phyloP scores from a whole-genome alignment of 2,797 vertebrate genomes.

The Philypnodon macrostomus region DNA sequence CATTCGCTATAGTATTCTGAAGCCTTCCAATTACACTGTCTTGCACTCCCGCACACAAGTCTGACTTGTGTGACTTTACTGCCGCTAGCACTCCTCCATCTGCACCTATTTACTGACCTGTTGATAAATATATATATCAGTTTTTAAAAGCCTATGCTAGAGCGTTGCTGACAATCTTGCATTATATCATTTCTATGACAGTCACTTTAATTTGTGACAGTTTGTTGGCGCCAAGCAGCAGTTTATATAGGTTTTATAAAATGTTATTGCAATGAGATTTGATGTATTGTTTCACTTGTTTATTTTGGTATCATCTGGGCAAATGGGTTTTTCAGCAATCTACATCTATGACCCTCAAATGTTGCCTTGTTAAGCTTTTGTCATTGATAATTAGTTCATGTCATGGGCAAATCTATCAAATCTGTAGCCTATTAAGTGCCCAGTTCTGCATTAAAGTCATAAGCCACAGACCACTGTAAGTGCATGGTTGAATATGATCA shows the following conservation, averaged over 20 bases:
- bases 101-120: conserved; percentile 33
- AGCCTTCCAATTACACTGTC: conserved; percentile 73
- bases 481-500: conserved; percentile 68
- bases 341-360: conserved; percentile 26
- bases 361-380: conserved; percentile 37
- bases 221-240: conserved; percentile 25
- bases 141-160: conserved; percentile 49
- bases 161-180: conserved; percentile 65
- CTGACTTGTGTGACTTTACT: conserved; percentile 57
- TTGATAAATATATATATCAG: conserved; percentile 31
- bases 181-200: conserved; percentile 30
- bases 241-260: conserved; percentile 26
- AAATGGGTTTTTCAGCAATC: conserved; percentile 24
- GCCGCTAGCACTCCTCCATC: conserved; percentile 43
- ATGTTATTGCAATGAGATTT: conserved; percentile 37
- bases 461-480: conserved; percentile 68
- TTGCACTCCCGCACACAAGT: conserved; percentile 70
- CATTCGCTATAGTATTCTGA: conserved; percentile 78
- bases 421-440: conserved; percentile 73
- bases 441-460: conserved; percentile 59
- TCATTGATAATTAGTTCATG: conserved; percentile 53
- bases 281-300: conserved; percentile 35
- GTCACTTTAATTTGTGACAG: conserved; percentile 26
- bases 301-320: conserved; percentile 30
- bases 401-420: conserved; percentile 57